Conservation (phyloP, 2,888 invertebrate genomes). For the Dynastes hyllus region DNA sequence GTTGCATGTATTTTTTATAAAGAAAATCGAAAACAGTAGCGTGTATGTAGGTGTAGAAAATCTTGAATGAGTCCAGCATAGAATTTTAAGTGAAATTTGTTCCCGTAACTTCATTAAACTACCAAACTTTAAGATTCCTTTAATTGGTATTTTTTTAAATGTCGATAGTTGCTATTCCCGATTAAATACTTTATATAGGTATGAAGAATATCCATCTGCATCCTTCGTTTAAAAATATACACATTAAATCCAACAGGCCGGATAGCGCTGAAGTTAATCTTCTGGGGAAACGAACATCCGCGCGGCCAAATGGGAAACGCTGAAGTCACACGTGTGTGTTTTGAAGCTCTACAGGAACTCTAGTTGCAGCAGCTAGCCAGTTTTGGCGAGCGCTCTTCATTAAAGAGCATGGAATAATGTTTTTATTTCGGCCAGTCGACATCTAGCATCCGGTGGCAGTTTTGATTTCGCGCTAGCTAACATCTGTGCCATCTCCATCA, state of each 20-base stretch:
- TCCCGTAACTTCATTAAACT: too few relatives aligned
- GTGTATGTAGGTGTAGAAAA: too few relatives aligned
- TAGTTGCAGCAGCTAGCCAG: neutral
- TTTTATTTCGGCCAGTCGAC: conserved; percentile 32
- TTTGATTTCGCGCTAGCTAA: conserved; percentile 39
- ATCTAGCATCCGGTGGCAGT: conserved; percentile 38
- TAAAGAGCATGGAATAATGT: conserved; percentile 31
- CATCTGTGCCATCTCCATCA: conserved; percentile 35
- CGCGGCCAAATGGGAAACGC: neutral
- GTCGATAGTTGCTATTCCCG: too few relatives aligned
- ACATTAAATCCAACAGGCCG: neutral
- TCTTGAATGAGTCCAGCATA: too few relatives aligned
- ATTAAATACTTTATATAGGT: too few relatives aligned
- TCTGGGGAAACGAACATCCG: neutral
- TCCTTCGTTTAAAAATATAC: neutral
- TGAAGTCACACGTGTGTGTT: conserved; percentile 26
- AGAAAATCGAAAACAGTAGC: too few relatives aligned
- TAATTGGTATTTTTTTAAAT: too few relatives aligned
- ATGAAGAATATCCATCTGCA: neutral
- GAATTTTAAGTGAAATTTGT: too few relatives aligned
- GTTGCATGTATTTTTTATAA: too few relatives aligned
- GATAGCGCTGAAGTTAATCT: conserved; percentile 17
- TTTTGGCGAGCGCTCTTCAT: conserved; percentile 22
- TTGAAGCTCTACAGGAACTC: conserved; percentile 4
- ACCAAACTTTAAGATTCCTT: too few relatives aligned